A percentile compares a stretch with the other conserved stretches of the same genome.
Conservation (phyloP, 2,797 vertebrate species). For the Cyclura pinguis region DNA sequence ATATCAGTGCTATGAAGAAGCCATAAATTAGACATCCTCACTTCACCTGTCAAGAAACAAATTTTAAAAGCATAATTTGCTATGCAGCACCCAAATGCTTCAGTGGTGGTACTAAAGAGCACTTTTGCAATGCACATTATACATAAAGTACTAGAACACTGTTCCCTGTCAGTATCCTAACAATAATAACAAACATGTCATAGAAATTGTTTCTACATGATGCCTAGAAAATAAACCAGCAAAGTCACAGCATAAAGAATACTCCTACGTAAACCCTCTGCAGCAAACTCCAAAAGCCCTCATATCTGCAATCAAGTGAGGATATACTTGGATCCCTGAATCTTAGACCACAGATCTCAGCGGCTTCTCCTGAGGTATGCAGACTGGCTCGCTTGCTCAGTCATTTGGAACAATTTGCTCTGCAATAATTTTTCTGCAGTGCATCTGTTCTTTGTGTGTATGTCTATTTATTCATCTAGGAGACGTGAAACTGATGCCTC, state of each 20-base stretch:
- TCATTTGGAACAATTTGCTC: slow-evolving; percentile 15
- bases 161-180: background rate
- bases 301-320: background rate
- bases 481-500: background rate
- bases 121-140: background rate
- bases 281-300: background rate
- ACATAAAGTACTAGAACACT: slow-evolving; percentile 20
- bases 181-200: background rate
- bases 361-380: background rate
- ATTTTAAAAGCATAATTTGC: background rate
- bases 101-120: background rate
- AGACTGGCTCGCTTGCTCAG: background rate
- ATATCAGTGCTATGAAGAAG: slow-evolving; percentile 11
- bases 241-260: background rate
- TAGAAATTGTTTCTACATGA: background rate
- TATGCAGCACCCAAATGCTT: slow-evolving; percentile 21
- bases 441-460: background rate
- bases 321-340: background rate
- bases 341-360: background rate
- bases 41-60: accelerated
- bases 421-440: slow-evolving; percentile 18
- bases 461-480: background rate
- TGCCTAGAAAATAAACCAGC: background rate
- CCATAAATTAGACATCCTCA: background rate
- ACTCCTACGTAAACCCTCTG: accelerated